These are phyloP conservation scores for Drosophila tropicalis DNA, from an alignment of 1,140 invertebrate genomes.

Conservation along the genomic window DNA sequence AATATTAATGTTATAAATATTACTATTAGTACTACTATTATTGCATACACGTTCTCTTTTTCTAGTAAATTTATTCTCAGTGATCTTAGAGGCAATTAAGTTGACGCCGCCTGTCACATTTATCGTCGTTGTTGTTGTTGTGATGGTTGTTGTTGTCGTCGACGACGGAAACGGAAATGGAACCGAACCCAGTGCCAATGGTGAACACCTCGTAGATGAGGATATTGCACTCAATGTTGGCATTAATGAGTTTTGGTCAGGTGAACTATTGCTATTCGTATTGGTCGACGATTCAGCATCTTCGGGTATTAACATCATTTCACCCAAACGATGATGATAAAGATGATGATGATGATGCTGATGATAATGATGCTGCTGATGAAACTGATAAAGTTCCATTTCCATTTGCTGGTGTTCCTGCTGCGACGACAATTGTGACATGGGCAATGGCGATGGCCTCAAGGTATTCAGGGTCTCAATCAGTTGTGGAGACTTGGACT, in stretches of 20 bases:
- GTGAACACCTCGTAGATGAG: constrained; percentile 18
- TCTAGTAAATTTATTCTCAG: constrained; percentile 80
- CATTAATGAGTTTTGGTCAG: constrained; percentile 30
- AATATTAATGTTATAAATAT: constrained; percentile 61
- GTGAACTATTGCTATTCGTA: constrained; percentile 49
- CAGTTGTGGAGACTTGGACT: constrained; percentile 42
- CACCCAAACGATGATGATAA: constrained; percentile 15
- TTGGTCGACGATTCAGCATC: constrained; percentile 56
- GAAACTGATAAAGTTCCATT: too few species aligned
- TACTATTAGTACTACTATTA: constrained; percentile 77
- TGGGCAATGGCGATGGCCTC: constrained; percentile 52
- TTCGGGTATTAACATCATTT: constrained; percentile 50
- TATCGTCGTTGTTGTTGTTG: constrained; percentile 40
- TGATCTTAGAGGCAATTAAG: constrained; percentile 54
- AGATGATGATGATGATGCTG: neutral
- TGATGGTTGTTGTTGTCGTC: constrained; percentile 20
- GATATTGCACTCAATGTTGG: constrained; percentile 1
- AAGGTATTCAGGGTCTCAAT: constrained; percentile 47
- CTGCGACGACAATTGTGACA: constrained; percentile 17
- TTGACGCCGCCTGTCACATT: constrained; percentile 16
- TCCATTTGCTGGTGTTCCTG: neutral
- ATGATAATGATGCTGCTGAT: too few species aligned
- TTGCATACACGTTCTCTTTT: constrained; percentile 82
- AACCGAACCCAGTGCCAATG: neutral
- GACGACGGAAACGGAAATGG: constrained; percentile 20